These are phyloP conservation scores for Nomada flava DNA, from an alignment of 2,888 invertebrate genomes.

Conservation along the genomic window DNA sequence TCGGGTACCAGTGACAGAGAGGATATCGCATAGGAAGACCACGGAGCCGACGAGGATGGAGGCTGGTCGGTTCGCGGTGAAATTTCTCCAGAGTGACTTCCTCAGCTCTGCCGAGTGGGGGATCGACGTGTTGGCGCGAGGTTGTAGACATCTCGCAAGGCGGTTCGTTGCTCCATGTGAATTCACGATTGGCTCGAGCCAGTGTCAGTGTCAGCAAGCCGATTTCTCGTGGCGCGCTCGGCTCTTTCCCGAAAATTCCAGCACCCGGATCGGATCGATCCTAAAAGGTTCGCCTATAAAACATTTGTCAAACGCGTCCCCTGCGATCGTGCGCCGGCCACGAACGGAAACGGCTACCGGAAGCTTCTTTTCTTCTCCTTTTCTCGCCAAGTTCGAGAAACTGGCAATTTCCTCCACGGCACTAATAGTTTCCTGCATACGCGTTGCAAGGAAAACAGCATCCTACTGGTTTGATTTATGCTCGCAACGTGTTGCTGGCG, in stretches of 20 bases:
- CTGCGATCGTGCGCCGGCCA: constrained; percentile 15
- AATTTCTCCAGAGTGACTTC: constrained; percentile 77
- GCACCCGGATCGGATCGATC: not conserved
- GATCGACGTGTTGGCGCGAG: constrained; percentile 61
- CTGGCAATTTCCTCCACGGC: constrained; percentile 22
- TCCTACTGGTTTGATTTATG: not conserved
- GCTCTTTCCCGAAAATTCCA: not conserved
- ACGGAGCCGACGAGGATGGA: constrained; percentile 55
- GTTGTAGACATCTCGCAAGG: constrained; percentile 67
- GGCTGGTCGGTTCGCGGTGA: constrained; percentile 75
- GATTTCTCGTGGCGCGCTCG: constrained; percentile 57
- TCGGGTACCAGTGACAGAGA: constrained; percentile 52
- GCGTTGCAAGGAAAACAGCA: not conserved
- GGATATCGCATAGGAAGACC: constrained; percentile 21
- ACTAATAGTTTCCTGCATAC: constrained; percentile 4
- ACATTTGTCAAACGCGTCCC: not conserved
- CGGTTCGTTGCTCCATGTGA: constrained; percentile 69
- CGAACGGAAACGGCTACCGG: constrained; percentile 30
- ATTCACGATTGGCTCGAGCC: constrained; percentile 59
- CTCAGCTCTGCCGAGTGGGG: constrained; percentile 46
- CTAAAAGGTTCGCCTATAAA: not conserved
- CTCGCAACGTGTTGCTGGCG: not conserved
- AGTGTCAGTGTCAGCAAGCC: constrained; percentile 69
- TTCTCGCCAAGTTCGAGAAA: constrained; percentile 4
- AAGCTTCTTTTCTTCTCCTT: constrained; percentile 5